Percentiles rank a stretch among this genome's conserved stretches.
phyloP scores from a whole-genome alignment of 30 jellyfish, hydroid and myxozoan genomes.

The Calvadosia cruxmelitensis region DNA sequence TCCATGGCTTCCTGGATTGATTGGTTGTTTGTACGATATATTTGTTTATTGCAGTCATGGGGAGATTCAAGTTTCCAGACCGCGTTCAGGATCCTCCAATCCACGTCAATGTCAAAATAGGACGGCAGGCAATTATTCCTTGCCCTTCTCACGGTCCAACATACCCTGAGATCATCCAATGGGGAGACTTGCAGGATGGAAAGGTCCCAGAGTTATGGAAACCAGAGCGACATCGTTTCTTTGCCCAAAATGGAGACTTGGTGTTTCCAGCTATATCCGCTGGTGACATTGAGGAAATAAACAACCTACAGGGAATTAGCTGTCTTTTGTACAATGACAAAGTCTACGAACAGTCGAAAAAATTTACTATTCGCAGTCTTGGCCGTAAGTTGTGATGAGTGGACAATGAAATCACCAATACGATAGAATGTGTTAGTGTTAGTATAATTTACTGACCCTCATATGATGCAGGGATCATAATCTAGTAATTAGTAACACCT shows the following conservation, averaged over 20 bases:
- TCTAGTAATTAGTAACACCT: too few species aligned
- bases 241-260: background rate
- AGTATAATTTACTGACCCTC: too few species aligned
- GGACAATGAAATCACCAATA: too few species aligned
- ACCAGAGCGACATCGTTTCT: background rate
- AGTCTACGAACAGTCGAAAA: background rate
- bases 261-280: background rate
- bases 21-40: too few species aligned
- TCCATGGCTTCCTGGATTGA: too few species aligned
- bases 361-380: background rate
- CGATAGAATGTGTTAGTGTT: too few species aligned
- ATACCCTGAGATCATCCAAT: slow-evolving; percentile 30
- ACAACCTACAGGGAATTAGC: background rate
- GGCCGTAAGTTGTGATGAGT: background rate
- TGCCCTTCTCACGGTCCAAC: slow-evolving; percentile 41
- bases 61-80: background rate
- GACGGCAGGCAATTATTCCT: slow-evolving; percentile 6
- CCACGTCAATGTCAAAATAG: slow-evolving; percentile 8
- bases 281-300: background rate
- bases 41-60: background rate
- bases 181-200: slow-evolving; percentile 43
- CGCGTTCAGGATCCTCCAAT: background rate
- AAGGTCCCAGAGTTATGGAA: slow-evolving; percentile 5
- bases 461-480: too few species aligned
- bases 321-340: background rate